A percentile compares a stretch with the other conserved stretches of the same genome.
phyloP scores from a whole-genome alignment of 1,140 invertebrate genomes.

The Globodera ellingtonae region DNA sequence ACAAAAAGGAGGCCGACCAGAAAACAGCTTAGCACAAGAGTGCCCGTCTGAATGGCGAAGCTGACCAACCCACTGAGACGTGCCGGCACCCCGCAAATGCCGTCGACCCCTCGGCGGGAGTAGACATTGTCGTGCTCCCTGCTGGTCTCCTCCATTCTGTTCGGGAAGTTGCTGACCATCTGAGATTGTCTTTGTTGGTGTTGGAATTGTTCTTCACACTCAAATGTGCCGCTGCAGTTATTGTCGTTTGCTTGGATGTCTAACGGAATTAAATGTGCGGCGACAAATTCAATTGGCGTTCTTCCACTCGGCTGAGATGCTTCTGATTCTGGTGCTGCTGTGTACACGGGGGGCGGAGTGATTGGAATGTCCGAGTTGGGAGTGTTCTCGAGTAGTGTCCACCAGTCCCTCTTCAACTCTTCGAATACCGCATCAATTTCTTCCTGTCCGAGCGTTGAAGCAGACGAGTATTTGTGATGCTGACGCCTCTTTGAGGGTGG shows the following conservation, averaged over 20 bases:
- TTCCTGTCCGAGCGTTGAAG: constrained; percentile 24
- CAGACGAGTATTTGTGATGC: constrained; percentile 21
- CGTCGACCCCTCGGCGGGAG: constrained; percentile 30
- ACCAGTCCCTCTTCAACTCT: constrained; percentile 5
- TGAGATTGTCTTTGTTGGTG: background rate
- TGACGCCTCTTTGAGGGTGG: background rate
- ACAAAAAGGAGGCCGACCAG: constrained; percentile 55
- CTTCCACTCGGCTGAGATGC: background rate
- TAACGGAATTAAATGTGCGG: background rate
- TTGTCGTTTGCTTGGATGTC: background rate
- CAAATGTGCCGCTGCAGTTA: background rate
- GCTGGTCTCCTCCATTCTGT: constrained; percentile 20
- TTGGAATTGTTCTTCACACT: constrained; percentile 21
- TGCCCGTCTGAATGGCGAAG: constrained; percentile 50
- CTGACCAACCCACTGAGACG: constrained; percentile 53
- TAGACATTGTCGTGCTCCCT: constrained; percentile 3
- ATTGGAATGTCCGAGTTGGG: background rate
- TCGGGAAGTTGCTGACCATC: constrained; percentile 28
- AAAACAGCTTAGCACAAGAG: constrained; percentile 43
- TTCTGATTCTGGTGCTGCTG: background rate
- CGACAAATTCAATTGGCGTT: background rate
- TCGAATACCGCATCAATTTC: constrained; percentile 14
- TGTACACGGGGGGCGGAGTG: background rate
- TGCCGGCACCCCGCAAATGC: constrained; percentile 56
- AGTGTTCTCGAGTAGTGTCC: background rate